Base-by-base conservation (phyloP, 2,888 invertebrate species). In the Euspilapteryx auroguttella region DNA sequence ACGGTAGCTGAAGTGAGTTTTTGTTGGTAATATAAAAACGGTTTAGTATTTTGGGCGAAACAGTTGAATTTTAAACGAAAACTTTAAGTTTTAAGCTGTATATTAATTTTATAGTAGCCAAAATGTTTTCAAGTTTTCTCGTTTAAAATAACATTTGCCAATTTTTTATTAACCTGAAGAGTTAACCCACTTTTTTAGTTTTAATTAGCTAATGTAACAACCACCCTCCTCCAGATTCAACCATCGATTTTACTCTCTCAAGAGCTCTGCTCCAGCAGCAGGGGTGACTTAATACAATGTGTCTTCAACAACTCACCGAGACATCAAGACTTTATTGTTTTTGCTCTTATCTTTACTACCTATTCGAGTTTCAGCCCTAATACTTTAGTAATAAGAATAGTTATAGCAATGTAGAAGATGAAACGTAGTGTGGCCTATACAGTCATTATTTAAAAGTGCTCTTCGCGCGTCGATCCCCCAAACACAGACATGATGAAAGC, bases 401-500 rank as follows among this genome's bases (percentile, higher is more conserved):
- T n/a, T n/a, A n/a, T n/a, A n/a, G n/a, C n/a, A n/a, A 26, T 3
- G 12, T 6, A 12, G 21, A 27, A 12, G 3, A 10, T 15, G 26
- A 17, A 15, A 14, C n/a, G 12, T 25, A 12, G 12, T 9, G 15
- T 20, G 3, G 39, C 38, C 36, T 37, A 36, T 30, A 27, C 38
- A 35, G 46, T 69, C 65, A 66, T 69, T 69, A 69, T 52, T 47
- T 36, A 55, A 48, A 44, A 69, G 69, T 62, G 57, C 66, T 52
- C 68, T 63, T 41, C 41, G 37, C 40, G 35, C 44, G 39, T 37
- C n/a, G 48, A 51, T 48, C 49, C 49, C 49, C 21, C 24, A 24
- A 27, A 31, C 32, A 36, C 49, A 45, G 45, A 41, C 38, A 41
- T 44, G 48, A 10, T 23, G 28, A 23, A 46, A 47, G 49, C 48